A percentile compares a stretch with the other conserved stretches of the same genome.
These are phyloP conservation scores for Chrysocyon brachyurus DNA, from an alignment of 2,797 vertebrate species.

Conservation along the genomic window DNA sequence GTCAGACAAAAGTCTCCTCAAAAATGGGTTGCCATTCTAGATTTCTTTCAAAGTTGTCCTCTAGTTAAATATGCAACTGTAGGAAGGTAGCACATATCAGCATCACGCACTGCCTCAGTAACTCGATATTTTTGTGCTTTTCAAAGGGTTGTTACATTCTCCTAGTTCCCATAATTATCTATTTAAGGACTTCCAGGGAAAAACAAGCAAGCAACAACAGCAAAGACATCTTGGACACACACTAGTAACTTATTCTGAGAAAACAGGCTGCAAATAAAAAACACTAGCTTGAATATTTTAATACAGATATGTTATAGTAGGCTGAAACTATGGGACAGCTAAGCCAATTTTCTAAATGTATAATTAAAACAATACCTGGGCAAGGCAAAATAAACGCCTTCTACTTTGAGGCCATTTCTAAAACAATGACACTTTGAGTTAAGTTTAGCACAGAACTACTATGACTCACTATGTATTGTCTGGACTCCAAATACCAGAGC, in stretches of 20 bases:
- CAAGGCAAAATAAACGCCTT: background rate
- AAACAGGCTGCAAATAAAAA: conserved; percentile 11
- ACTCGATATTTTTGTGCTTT: background rate
- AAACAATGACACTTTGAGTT: background rate
- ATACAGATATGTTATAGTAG: background rate
- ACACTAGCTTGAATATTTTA: background rate
- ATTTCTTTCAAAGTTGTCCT: conserved; percentile 11
- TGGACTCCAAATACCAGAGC: background rate
- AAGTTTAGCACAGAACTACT: background rate
- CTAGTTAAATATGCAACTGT: background rate
- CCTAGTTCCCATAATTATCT: background rate
- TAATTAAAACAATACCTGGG: background rate
- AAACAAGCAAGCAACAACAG: background rate
- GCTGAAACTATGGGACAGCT: background rate
- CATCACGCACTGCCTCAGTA: background rate
- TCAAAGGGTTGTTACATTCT: background rate
- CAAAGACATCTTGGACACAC: background rate
- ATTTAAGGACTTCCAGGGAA: background rate
- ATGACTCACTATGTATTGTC: background rate
- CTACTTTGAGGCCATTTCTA: background rate
- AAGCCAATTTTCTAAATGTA: background rate
- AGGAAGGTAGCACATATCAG: background rate
- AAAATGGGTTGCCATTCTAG: background rate
- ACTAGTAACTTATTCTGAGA: background rate
- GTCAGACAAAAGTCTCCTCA: background rate